Evolutionary conservation across 1,140 invertebrate genomes (phyloP).

Genomic region (Drosophila subpulchrella): DNA sequence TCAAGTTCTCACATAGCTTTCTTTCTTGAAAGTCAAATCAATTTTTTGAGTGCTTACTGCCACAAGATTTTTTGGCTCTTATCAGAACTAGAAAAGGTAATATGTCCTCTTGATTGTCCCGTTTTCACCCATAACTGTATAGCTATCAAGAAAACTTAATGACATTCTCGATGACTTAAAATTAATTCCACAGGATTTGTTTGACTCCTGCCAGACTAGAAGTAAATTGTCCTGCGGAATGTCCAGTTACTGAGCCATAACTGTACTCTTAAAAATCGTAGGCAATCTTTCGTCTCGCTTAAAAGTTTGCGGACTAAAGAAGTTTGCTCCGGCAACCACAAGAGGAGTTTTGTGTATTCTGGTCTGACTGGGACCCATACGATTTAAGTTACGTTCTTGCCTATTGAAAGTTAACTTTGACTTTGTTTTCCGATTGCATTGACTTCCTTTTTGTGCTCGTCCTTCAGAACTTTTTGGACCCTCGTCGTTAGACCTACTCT

Average conservation of each 20-base stretch:
- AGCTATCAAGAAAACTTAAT: not conserved
- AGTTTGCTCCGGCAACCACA: constrained; percentile 34
- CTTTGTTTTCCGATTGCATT: constrained; percentile 8
- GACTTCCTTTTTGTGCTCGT: not conserved
- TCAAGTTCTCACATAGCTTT: no score
- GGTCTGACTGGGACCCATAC: constrained; percentile 39
- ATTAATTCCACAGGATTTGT: not conserved
- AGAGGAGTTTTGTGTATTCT: constrained; percentile 16
- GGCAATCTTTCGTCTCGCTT: constrained; percentile 39
- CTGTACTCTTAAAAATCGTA: constrained; percentile 23
- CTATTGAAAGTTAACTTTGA: constrained; percentile 40
- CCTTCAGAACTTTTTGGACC: not conserved
- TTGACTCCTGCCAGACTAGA: not conserved
- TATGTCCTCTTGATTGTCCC: no score
- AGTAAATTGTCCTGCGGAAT: constrained; percentile 23
- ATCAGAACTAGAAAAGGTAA: no score
- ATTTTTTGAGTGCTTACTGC: no score
- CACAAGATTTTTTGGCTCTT: no score
- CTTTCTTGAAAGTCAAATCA: no score
- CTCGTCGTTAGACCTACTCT: not conserved
- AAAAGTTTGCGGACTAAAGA: constrained; percentile 32
- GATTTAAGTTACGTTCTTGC: constrained; percentile 59
- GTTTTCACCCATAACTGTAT: no score
- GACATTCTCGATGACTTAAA: not conserved
- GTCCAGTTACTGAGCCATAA: constrained; percentile 25